Evolutionary conservation across 2,113 vertebrate genomes (phyloP), one percentile per base, ranked within the genome.

Genomic region (Melospiza georgiana): DNA sequence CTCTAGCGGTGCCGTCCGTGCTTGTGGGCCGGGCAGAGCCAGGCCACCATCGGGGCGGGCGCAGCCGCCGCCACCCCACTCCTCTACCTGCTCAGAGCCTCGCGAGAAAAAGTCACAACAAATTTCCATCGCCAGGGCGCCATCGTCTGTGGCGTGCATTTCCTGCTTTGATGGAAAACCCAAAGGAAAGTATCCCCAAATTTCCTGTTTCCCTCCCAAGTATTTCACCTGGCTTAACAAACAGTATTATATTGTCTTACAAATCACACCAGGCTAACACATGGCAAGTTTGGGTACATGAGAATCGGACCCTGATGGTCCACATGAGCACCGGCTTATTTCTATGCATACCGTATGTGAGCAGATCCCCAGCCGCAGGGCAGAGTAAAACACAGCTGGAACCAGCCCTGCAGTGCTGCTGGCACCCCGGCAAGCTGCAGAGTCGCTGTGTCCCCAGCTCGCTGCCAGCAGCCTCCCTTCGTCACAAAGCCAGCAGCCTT

Each of bases 21-120:
- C 49, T 4, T 1, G 0, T 6, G 19, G 33, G 20, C 5, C 0
- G 0, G 33, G 84, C 49, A 41, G 49, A 37, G 39, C 22, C 0
- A 0, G 1, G 2, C 52, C 51, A 15, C 71, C 31, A 28, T 2
- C 0, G 9, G 21, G 18, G 22, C 1, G 44, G n/a, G 23, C 3
- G 12, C 46, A 3, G 2, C 28, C 24, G 0, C 20, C 15, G 11
- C 28, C 67, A 39, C 5, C 13, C 14, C 35, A 2, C 15, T 62
- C n/a, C 28, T n/a, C 65, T 33, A 2, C 4, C 28, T 24, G 20
- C 5, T 5, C 12, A 14, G 15, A 19, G 24, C 41, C 41, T 49
- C 1, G 0, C 1, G 0, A 59, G 15, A 10, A 71, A 74, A 67
- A 87, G 30, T 24, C 52, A 33, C 22, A 22, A 27, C 15, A 15